Evolutionary conservation across 2,888 invertebrate genomes (phyloP).

Genomic region (Leptopilina drosophilae): DNA sequence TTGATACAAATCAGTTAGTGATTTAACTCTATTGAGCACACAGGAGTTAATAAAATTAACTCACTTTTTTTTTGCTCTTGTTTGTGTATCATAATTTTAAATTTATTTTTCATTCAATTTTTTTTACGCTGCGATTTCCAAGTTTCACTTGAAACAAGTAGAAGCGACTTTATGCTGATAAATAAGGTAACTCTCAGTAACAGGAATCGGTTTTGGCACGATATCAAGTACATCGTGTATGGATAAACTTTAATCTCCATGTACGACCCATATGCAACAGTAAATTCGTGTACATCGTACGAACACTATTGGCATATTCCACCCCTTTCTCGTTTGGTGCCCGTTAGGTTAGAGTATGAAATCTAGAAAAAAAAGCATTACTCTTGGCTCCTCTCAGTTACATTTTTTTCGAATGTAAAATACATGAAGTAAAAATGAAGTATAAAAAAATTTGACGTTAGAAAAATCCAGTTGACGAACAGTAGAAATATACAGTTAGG

Average conservation of each 20-base stretch:
- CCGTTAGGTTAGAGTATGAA: neutral
- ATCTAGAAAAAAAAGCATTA: neutral
- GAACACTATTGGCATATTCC: conserved; percentile 38
- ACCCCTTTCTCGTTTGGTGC: neutral
- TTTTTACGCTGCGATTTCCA: neutral
- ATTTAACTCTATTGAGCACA: too few relatives aligned
- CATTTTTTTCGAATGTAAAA: neutral
- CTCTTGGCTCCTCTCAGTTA: neutral
- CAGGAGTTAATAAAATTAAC: too few relatives aligned
- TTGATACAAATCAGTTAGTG: too few relatives aligned
- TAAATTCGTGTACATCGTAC: conserved; percentile 32
- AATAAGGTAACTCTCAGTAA: conserved; percentile 40
- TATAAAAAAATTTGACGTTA: neutral
- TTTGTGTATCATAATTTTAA: neutral
- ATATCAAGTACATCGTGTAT: conserved; percentile 39
- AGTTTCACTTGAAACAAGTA: conserved; percentile 37
- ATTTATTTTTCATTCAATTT: neutral
- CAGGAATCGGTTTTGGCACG: conserved; percentile 40
- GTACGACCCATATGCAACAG: conserved; percentile 40
- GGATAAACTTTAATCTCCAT: conserved; percentile 40
- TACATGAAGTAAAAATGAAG: neutral
- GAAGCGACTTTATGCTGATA: conserved; percentile 24
- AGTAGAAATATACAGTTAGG: neutral
- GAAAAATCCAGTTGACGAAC: neutral
- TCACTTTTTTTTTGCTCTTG: neutral